Conservation (phyloP, 2,113 vertebrate genomes). For the Tor tambroides region DNA sequence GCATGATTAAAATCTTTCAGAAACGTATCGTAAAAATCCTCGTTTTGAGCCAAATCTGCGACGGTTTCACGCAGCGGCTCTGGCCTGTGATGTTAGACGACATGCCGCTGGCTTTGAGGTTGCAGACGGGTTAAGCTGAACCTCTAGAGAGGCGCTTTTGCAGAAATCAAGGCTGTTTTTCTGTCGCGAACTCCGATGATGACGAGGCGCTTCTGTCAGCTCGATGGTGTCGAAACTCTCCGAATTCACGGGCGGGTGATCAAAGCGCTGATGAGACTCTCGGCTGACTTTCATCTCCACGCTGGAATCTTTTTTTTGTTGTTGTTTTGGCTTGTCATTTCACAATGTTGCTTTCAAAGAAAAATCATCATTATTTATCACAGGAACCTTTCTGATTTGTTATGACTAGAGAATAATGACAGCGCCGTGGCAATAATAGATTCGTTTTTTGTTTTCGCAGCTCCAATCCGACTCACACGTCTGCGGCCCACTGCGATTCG, state of each 20-base stretch:
- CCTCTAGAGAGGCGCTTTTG: neutral
- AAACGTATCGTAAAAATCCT: neutral
- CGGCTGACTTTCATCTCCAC: conserved; percentile 68
- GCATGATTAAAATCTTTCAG: too few relatives aligned
- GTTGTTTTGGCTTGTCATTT: conserved; percentile 60
- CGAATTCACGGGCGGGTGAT: conserved; percentile 67
- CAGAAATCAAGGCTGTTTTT: too few relatives aligned
- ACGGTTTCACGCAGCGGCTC: neutral
- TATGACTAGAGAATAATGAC: conserved; percentile 60
- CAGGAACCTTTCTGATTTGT: conserved; percentile 42
- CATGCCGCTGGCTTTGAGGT: neutral
- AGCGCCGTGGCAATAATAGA: conserved; percentile 50
- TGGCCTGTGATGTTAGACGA: neutral
- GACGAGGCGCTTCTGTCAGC: neutral
- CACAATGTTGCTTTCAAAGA: conserved; percentile 49
- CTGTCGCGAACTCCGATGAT: neutral
- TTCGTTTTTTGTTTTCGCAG: too few relatives aligned
- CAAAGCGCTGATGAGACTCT: conserved; percentile 67
- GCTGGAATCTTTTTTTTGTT: conserved; percentile 47
- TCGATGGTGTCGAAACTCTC: conserved; percentile 57
- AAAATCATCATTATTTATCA: conserved; percentile 43
- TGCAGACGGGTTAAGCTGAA: conserved; percentile 2
- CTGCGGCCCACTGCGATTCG: too few relatives aligned
- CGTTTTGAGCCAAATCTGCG: neutral
- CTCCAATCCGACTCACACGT: too few relatives aligned